A percentile compares a stretch with the other conserved stretches of the same genome.
These are phyloP conservation scores for Bombyx huttoni DNA, from an alignment of 2,888 invertebrate species.

Conservation along the genomic window DNA sequence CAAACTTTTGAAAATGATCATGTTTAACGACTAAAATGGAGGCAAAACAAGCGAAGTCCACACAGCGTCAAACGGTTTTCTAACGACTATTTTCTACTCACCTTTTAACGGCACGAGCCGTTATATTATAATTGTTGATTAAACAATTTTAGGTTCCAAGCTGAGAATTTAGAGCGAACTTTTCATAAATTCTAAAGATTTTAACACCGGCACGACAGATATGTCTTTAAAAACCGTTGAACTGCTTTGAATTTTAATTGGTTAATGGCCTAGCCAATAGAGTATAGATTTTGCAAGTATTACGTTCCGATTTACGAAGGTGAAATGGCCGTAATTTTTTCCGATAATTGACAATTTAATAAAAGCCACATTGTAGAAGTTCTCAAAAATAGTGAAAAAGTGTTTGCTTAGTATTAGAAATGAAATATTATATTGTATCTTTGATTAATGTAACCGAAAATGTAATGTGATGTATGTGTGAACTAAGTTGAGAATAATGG, in stretches of 20 bases:
- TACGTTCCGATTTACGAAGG: conserved; percentile 22
- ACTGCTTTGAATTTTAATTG: conserved; percentile 45
- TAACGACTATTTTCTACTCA: conserved; percentile 37
- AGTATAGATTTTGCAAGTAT: conserved; percentile 11
- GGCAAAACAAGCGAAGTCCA: conserved; percentile 66
- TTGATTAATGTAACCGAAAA: too few relatives aligned
- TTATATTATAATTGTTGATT: conserved; percentile 13
- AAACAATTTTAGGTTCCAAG: conserved; percentile 24
- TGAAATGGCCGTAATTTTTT: too few relatives aligned
- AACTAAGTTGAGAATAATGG: too few relatives aligned
- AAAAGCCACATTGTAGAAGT: too few relatives aligned
- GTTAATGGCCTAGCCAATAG: conserved; percentile 31
- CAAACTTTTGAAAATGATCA: conserved; percentile 37
- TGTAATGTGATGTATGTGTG: too few relatives aligned
- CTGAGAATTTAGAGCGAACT: conserved; percentile 4
- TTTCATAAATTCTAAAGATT: conserved; percentile 31
- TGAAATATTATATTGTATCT: too few relatives aligned
- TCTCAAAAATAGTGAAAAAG: too few relatives aligned
- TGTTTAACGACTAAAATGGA: conserved; percentile 59
- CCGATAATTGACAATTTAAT: too few relatives aligned
- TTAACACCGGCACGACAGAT: conserved; percentile 53
- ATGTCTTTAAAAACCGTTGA: conserved; percentile 63
- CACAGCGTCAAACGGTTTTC: conserved; percentile 35
- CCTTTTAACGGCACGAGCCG: conserved; percentile 46
- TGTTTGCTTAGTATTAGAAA: too few relatives aligned